Percentiles rank a stretch among this genome's conserved stretches.
These are phyloP conservation scores for Thomomys bottae DNA, from an alignment of 2,113 vertebrate species.

Conservation along the genomic window DNA sequence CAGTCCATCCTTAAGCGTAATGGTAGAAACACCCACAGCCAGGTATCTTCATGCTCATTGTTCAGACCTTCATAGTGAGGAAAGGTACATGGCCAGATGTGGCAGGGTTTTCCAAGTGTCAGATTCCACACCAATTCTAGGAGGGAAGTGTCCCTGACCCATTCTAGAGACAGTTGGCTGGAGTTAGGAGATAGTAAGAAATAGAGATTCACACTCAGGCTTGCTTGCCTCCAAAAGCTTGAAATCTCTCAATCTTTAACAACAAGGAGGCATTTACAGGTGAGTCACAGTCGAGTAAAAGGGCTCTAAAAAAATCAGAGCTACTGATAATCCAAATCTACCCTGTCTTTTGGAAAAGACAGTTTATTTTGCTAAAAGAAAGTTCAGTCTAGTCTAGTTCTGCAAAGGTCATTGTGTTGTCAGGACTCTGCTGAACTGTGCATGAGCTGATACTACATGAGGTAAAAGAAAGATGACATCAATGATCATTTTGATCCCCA, in stretches of 20 bases:
- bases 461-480: not conserved
- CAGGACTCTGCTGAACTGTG: not conserved
- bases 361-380: not conserved
- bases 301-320: not conserved
- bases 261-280: not conserved
- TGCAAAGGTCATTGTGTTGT: not conserved
- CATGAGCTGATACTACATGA: too few relatives aligned
- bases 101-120: not conserved
- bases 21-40: accelerated
- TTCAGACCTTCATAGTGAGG: not conserved
- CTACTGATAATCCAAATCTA: not conserved
- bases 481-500: not conserved
- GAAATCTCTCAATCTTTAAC: not conserved
- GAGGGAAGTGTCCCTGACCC: not conserved
- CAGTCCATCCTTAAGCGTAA: not conserved
- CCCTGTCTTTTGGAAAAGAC: not conserved
- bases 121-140: accelerated
- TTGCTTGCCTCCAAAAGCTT: not conserved
- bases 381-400: not conserved
- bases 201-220: not conserved
- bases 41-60: not conserved
- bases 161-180: not conserved
- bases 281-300: not conserved
- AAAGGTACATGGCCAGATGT: not conserved
- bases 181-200: not conserved